These are phyloP conservation scores for Toxotes chatareus DNA, from an alignment of 2,113 vertebrate genomes.

Conservation along the genomic window DNA sequence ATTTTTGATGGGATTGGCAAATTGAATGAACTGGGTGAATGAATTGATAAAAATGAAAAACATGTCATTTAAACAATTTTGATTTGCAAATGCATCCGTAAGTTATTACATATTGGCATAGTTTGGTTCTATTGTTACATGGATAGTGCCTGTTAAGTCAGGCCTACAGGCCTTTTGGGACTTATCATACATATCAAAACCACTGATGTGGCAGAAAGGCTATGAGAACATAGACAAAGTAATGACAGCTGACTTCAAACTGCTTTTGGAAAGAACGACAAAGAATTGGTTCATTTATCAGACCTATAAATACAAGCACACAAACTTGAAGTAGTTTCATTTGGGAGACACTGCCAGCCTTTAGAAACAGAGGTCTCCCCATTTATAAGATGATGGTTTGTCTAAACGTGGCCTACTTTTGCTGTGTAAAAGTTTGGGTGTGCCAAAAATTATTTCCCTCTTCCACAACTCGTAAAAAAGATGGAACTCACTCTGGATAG, in stretches of 20 bases:
- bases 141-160: neutral
- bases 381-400: constrained; percentile 56
- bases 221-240: constrained; percentile 5
- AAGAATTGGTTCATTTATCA: constrained; percentile 14
- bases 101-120: neutral
- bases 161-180: constrained; percentile 7
- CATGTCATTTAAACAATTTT: neutral
- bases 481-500: constrained; percentile 55
- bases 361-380: constrained; percentile 39
- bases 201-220: constrained; percentile 28
- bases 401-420: constrained; percentile 73
- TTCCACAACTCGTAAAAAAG: constrained; percentile 69
- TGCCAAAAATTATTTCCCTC: constrained; percentile 77
- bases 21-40: neutral
- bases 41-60: neutral
- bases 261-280: neutral
- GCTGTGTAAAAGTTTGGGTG: constrained; percentile 56
- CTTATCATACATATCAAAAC: neutral
- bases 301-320: constrained; percentile 13
- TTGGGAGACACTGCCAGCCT: constrained; percentile 28
- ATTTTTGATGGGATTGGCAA: neutral
- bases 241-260: constrained; percentile 24
- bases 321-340: constrained; percentile 17
- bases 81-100: neutral
- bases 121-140: neutral